These are phyloP conservation scores for Euschistus heros DNA, from an alignment of 1,140 invertebrate genomes.

Conservation along the genomic window DNA sequence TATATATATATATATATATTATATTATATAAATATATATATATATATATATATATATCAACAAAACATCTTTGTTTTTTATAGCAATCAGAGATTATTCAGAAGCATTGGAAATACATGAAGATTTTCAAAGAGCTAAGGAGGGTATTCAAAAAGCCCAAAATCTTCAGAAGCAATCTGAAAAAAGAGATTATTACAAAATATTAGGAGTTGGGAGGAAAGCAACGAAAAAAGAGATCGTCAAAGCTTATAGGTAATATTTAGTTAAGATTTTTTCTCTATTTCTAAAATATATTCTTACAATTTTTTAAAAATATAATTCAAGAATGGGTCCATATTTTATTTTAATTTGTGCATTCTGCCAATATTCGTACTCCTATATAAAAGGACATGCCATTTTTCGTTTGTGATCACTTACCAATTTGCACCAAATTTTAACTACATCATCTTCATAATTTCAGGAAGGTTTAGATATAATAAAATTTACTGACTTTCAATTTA, in stretches of 20 bases:
- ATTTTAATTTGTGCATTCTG: no score
- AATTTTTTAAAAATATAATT: not conserved
- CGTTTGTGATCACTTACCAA: no score
- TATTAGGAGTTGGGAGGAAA: conserved; percentile 72
- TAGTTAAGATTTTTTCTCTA: conserved; percentile 18
- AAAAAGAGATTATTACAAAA: conserved; percentile 97
- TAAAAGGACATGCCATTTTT: no score
- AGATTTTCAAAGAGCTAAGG: conserved; percentile 68
- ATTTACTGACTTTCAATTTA: no score
- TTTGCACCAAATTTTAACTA: no score
- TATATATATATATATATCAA: not conserved
- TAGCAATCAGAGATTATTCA: conserved; percentile 79
- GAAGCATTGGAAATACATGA: conserved; percentile 78
- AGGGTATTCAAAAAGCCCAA: conserved; percentile 80
- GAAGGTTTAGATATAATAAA: no score
- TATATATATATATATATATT: not conserved
- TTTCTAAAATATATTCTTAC: not conserved
- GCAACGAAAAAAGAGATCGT: conserved; percentile 87
- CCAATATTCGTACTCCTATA: no score
- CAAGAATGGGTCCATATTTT: not conserved
- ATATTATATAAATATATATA: not conserved
- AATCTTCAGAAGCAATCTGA: conserved; percentile 89
- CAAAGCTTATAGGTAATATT: conserved; percentile 75
- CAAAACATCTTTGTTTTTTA: conserved; percentile 33
- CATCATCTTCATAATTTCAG: no score